Conservation (phyloP, 2,797 vertebrate species). For the Perodicticus potto region DNA sequence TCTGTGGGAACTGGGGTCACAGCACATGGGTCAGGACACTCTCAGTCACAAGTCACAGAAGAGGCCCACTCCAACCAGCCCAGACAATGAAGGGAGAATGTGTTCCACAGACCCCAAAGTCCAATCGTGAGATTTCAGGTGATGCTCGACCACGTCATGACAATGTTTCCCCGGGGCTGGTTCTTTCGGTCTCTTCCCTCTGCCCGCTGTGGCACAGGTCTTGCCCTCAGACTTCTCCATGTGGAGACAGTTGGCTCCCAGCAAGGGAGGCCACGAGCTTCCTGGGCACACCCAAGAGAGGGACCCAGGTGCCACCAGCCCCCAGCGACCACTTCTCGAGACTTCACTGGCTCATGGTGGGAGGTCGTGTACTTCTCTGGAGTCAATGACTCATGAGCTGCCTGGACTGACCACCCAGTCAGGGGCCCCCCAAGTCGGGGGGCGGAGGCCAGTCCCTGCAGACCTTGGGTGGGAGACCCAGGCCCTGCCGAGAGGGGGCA, state of each 20-base stretch:
- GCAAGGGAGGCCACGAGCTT: background rate
- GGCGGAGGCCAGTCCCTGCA: background rate
- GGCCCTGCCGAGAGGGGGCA: background rate
- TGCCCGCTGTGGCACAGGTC: background rate
- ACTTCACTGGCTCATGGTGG: background rate
- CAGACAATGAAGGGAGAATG: background rate
- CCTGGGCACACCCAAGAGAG: background rate
- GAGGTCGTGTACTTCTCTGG: background rate
- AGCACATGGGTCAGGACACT: background rate
- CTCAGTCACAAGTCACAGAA: background rate
- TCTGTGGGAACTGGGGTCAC: background rate
- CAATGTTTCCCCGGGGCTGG: accelerated
- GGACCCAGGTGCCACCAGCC: background rate
- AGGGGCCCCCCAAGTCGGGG: background rate
- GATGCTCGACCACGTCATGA: background rate
- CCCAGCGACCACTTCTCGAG: background rate
- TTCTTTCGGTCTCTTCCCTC: background rate
- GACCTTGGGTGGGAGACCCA: background rate
- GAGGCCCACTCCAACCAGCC: background rate
- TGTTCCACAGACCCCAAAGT: too few relatives aligned
- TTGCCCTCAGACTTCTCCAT: background rate
- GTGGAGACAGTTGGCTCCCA: too few relatives aligned
- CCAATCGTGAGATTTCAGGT: background rate
- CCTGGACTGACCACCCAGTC: background rate
- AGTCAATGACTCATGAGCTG: background rate